Base-by-base conservation (phyloP, 2,797 vertebrate genomes). In the Alcedo atthis region DNA sequence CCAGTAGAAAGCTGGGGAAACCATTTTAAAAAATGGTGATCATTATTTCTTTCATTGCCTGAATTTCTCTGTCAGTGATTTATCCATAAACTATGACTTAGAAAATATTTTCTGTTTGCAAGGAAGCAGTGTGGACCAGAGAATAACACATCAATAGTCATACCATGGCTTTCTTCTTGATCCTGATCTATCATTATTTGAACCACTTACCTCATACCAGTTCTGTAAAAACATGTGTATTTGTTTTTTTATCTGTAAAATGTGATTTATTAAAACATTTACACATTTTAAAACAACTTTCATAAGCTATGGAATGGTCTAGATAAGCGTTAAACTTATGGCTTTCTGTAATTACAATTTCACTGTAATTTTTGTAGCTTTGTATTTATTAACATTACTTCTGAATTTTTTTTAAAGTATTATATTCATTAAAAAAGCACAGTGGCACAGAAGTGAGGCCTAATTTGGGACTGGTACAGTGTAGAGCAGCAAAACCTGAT, bases 71-170 rank as follows among this genome's bases (percentile, higher is more conserved):
- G 67, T 75, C 77, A 78, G 69, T 5, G 9, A 85, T 75, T 80
- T 25, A 17, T 51, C 61, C 2, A 0, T 48, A 85, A 88, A 80
- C 90, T 80, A 67, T 5, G 14, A 67, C 33, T 53, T 78, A 48
- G n/a, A 89, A 86, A 94, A 80, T 66, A 83, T 63, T 88, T 90
- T 93, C 74, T 88, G 8, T 73, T 92, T 85, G 64, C 71, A 73
- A 32, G 16, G 30, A 94, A 90, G 62, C 73, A 76, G 73, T 2
- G 4, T 8, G 33, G 45, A 75, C 15, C 68, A 66, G 37, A 46
- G 57, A 90, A 40, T 46, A 76, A 73, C 42, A 45, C 35, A 66
- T 30, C 37, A 2, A 78, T 20, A 76, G 81, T 55, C 43, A 53
- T 3, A 78, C 6, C 22, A 42, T 0, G 3, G 32, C 51, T 93